phyloP scores from a whole-genome alignment of 2,797 vertebrate genomes.

The Falco novaeseelandiae region DNA sequence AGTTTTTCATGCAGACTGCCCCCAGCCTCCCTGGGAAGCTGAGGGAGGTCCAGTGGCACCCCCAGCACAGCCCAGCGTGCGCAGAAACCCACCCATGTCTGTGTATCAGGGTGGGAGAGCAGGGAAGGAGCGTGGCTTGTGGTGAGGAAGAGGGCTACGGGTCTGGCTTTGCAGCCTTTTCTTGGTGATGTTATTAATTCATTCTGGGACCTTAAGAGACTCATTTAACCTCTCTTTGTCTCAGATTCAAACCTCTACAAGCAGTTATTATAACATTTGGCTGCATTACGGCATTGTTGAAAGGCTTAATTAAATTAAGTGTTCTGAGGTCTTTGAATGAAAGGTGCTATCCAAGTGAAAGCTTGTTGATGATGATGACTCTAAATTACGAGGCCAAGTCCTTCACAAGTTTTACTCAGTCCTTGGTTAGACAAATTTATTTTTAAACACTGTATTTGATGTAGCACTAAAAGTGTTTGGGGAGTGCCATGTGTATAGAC shows the following conservation, averaged over 20 bases:
- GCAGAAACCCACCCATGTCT: fast-evolving
- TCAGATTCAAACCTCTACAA: conserved; percentile 66
- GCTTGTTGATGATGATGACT: conserved; percentile 54
- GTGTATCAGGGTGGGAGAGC: neutral
- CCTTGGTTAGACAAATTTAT: conserved; percentile 19
- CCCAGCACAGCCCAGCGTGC: neutral
- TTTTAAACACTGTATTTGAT: conserved; percentile 20
- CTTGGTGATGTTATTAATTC: conserved; percentile 53
- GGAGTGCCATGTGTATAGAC: neutral
- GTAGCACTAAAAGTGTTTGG: neutral
- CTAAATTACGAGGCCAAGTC: conserved; percentile 18
- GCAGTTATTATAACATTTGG: conserved; percentile 68
- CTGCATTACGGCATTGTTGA: conserved; percentile 62
- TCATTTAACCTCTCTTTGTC: conserved; percentile 69
- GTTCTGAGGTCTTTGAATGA: conserved; percentile 61
- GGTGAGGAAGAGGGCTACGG: neutral
- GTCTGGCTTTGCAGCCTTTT: conserved; percentile 20
- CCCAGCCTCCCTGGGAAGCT: neutral
- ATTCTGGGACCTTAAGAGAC: conserved; percentile 60
- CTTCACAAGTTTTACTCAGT: conserved; percentile 18
- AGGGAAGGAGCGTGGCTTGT: neutral
- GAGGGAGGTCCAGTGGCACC: neutral
- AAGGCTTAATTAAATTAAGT: conserved; percentile 72
- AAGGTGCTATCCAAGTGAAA: conserved; percentile 67
- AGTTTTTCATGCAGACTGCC: neutral